Base-by-base conservation (phyloP, 2,797 vertebrate genomes). In the Melanotaenia pygmaea region DNA sequence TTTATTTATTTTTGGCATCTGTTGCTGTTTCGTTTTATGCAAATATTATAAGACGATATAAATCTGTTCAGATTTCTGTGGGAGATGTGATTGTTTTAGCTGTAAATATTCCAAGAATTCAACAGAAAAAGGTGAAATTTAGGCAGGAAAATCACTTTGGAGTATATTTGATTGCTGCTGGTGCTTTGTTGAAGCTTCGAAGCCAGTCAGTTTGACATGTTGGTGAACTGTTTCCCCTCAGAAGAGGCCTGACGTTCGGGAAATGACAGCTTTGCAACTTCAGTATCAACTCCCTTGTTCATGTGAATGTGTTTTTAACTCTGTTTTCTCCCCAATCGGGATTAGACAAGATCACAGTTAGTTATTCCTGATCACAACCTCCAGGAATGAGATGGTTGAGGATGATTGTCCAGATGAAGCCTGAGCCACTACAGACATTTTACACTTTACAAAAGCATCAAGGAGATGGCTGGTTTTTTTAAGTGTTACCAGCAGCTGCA, bases 1-100 rank as follows among this genome's bases (percentile, higher is more conserved):
- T 28, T 28, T 30, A 30, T n/a, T 30, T 26, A 60, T 62, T 11
- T 37, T 16, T 40, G 3, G 38, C 7, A 34, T 70, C n/a, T 37
- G 26, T 28, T 65, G 28, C 16, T 51, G 12, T 56, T 70, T 50
- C 26, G 14, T 64, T 67, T 45, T 38, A 59, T 66, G 38, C 47
- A 78, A 61, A 70, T 78, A 38, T 70, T 74, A 30, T 68, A 38
- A 67, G 64, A 58, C 35, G 1, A 60, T 73, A 59, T 64, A 18
- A 67, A 62, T 54, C 22, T 54, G 5, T 4, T 0, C 51, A 24
- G 35, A 65, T 70, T 59, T 26, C 72, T 64, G 54, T 3, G 22
- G 38, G 16, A 62, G 51, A 59, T 53, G 30, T 24, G 38, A 59
- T 59, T 76, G 35, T 76, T 66, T 63, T 13, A 28, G 45, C 30